Conservation (phyloP, 2,113 vertebrate genomes). For the Notiomystis cincta region DNA sequence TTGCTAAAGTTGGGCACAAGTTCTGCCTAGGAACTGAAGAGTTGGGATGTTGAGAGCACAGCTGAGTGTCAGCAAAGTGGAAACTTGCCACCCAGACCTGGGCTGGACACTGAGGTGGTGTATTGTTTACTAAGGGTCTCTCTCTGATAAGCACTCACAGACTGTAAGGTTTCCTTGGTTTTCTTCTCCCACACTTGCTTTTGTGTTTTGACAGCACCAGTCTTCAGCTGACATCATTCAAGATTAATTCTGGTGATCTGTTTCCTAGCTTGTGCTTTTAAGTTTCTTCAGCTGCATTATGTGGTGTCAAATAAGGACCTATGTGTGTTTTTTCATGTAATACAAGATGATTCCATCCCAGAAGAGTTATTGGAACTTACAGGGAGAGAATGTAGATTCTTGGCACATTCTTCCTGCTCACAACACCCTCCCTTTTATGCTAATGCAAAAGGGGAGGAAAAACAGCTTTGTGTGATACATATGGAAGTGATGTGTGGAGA, state of each 20-base stretch:
- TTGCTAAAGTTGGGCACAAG: fast-evolving
- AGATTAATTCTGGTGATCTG: not conserved
- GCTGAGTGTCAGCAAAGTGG: not conserved
- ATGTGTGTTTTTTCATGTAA: not conserved
- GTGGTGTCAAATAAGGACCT: not conserved
- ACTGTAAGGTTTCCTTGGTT: not conserved
- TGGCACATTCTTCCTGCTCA: not conserved
- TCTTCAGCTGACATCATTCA: not conserved
- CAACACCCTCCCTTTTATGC: not conserved
- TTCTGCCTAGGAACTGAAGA: not conserved
- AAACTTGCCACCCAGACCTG: not conserved
- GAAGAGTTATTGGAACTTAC: not conserved
- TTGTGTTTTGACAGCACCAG: not conserved
- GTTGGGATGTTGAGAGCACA: not conserved
- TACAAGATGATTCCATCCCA: not conserved
- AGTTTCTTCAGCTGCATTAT: not conserved
- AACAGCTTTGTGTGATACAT: not conserved
- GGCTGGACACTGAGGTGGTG: not conserved
- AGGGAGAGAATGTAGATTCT: not conserved
- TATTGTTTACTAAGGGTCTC: not conserved
- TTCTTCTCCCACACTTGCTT: not conserved
- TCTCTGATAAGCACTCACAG: not conserved
- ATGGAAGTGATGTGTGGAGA: not conserved
- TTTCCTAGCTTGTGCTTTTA: not conserved
- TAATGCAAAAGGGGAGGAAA: not conserved